Evolutionary conservation across 64 coral and sea anemone genomes (phyloP).

Genomic region (Porites australiensis): DNA sequence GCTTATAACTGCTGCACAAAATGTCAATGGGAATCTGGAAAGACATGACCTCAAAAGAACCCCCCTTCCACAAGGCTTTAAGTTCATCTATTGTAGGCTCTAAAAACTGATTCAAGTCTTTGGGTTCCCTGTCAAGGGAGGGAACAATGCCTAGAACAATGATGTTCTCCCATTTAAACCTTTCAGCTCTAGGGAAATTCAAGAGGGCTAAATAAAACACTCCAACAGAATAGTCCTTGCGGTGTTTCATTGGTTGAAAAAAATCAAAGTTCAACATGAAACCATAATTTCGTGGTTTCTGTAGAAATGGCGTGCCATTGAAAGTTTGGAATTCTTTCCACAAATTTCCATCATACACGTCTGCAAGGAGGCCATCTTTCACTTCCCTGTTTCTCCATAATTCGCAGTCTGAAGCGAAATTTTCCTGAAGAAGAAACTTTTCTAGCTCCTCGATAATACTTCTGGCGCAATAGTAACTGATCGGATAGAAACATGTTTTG

Average conservation of each 20-base stretch:
- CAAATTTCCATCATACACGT: constrained; percentile 54
- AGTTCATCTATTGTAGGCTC: constrained; percentile 54
- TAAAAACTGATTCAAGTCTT: constrained; percentile 33
- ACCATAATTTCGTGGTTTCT: constrained; percentile 32
- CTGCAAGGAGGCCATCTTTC: not conserved
- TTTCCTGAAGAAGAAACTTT: not conserved
- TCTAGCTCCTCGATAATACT: constrained; percentile 43
- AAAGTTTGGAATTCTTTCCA: constrained; percentile 42
- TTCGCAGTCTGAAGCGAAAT: constrained; percentile 39
- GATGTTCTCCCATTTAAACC: constrained; percentile 35
- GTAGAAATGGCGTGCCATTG: constrained; percentile 1
- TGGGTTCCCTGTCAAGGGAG: constrained; percentile 10
- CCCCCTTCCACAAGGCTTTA: constrained; percentile 56
- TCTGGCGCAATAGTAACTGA: constrained; percentile 65
- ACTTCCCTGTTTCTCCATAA: constrained; percentile 6
- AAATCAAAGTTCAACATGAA: constrained; percentile 54
- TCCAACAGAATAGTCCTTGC: constrained; percentile 3
- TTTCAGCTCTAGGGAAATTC: constrained; percentile 9
- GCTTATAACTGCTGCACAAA: constrained; percentile 34
- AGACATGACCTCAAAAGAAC: constrained; percentile 2
- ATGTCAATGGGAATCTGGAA: constrained; percentile 32
- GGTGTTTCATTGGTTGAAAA: constrained; percentile 31
- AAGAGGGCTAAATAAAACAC: not conserved
- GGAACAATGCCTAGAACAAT: constrained; percentile 31
- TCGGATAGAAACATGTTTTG: constrained; percentile 39